A percentile compares a stretch with the other conserved stretches of the same genome.
Conservation (phyloP, 1,140 invertebrate genomes). For the Sitobion miscanthi region DNA sequence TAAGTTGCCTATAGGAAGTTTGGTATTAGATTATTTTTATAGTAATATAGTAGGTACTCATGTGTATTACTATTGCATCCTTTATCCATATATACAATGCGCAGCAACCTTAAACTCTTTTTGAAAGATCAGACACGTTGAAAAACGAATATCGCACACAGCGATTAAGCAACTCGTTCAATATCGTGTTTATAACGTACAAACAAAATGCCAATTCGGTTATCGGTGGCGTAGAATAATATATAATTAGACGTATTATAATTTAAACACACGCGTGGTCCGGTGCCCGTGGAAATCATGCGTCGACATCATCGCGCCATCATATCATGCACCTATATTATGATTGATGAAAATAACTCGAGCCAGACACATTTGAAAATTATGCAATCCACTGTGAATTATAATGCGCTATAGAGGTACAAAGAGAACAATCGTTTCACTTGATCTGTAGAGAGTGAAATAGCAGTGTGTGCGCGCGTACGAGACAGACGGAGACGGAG, state of each 20-base stretch:
- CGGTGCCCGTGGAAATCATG: not conserved
- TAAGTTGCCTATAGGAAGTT: not conserved
- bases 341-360: conserved; percentile 8
- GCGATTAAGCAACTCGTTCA: not conserved
- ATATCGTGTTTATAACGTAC: not conserved
- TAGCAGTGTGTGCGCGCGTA: not conserved
- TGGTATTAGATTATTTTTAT: not conserved
- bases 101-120: conserved; percentile 7
- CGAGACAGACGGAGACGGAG: not conserved
- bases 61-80: too few species aligned
- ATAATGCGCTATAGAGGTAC: not conserved
- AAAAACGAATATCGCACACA: not conserved
- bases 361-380: not conserved
- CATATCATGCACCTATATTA: not conserved
- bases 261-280: conserved; percentile 27
- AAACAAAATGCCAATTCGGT: not conserved
- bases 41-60: not conserved
- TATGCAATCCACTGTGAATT: not conserved
- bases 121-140: conserved; percentile 32
- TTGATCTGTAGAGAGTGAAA: not conserved
- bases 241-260: not conserved
- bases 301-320: not conserved
- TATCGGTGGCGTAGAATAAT: not conserved
- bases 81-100: not conserved
- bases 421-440: not conserved